Evolutionary conservation across 2,797 vertebrate genomes (phyloP).

Genomic region (Poeciliopsis turneri): DNA sequence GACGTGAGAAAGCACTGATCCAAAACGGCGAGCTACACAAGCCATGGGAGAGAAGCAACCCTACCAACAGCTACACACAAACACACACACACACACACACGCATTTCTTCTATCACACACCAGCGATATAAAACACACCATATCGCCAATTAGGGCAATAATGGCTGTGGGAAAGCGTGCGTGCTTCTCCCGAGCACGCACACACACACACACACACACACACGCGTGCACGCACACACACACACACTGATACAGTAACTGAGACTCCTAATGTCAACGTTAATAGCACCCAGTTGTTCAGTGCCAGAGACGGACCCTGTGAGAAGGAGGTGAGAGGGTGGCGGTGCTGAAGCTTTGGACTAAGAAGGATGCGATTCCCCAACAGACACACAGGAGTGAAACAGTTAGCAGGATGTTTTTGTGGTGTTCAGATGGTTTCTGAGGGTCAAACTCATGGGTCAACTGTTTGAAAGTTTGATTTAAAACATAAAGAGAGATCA

Average conservation of each 20-base stretch:
- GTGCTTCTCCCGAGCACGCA: constrained; percentile 5
- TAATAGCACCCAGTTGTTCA: constrained; percentile 76
- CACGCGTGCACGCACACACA: neutral
- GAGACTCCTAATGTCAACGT: constrained; percentile 65
- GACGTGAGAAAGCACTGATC: constrained; percentile 71
- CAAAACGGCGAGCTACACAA: constrained; percentile 52
- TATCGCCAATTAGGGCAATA: constrained; percentile 61
- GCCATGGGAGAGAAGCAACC: constrained; percentile 68
- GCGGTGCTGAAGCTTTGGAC: constrained; percentile 24
- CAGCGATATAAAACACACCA: constrained; percentile 49
- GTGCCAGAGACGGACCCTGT: constrained; percentile 74
- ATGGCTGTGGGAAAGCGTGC: constrained; percentile 57
- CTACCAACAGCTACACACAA: constrained; percentile 29
- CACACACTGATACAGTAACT: constrained; percentile 54
- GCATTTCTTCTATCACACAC: constrained; percentile 40
- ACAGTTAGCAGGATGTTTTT: constrained; percentile 1
- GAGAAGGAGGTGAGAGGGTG: constrained; percentile 31
- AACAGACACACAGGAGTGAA: constrained; percentile 23
- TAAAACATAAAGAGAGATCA: neutral
- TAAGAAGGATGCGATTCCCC: constrained; percentile 27
- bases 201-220: neutral
- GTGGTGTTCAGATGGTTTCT: constrained; percentile 9
- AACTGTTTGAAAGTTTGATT: neutral
- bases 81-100: constrained; percentile 21
- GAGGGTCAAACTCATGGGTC: neutral